These are phyloP conservation scores for Microctonus aethiopoides DNA, from an alignment of 2,888 invertebrate genomes.

Conservation along the genomic window DNA sequence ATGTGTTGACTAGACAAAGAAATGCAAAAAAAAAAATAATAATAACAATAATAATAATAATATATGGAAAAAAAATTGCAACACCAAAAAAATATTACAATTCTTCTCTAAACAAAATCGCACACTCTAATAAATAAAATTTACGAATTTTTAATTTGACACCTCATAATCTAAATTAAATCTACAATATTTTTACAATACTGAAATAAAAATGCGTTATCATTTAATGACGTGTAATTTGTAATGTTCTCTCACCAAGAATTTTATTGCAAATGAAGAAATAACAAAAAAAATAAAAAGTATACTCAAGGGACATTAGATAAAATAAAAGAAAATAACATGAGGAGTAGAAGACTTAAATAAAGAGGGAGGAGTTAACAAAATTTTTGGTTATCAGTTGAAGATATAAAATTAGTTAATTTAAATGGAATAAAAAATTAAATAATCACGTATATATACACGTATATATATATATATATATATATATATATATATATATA, in stretches of 20 bases:
- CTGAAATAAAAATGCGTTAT: background rate
- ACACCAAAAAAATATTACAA: background rate
- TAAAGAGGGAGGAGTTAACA: conserved; percentile 32
- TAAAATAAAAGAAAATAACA: conserved; percentile 25
- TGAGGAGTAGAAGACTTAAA: conserved; percentile 36
- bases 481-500: no score
- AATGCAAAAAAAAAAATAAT: background rate
- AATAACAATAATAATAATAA: no score
- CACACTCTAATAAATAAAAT: background rate
- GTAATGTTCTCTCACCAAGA: background rate
- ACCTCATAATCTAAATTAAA: background rate
- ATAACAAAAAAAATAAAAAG: no score
- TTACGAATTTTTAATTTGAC: background rate
- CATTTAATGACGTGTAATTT: background rate
- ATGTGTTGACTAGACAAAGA: background rate
- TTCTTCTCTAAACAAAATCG: background rate
- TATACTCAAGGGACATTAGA: conserved; percentile 24
- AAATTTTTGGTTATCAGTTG: conserved; percentile 43
- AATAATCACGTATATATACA: no score
- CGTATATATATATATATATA: no score
- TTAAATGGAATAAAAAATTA: conserved; percentile 27
- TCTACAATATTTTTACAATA: background rate
- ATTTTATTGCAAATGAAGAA: conserved; percentile 2
- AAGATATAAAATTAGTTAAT: background rate
- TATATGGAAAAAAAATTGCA: background rate